Conservation (phyloP, 23 tunicate species). For the Trididemnum miniatum region DNA sequence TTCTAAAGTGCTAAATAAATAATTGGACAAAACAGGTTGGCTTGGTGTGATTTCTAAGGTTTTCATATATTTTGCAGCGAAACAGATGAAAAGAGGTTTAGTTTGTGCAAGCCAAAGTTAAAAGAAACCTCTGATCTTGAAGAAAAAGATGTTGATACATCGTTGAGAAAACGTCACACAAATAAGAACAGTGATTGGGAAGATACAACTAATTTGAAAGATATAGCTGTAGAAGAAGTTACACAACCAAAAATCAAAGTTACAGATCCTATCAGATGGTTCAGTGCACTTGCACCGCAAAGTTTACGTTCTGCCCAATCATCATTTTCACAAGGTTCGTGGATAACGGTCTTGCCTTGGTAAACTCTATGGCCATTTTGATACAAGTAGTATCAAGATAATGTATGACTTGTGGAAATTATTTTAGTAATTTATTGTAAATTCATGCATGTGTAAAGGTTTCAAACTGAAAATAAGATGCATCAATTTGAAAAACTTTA, state of each 20-base stretch:
- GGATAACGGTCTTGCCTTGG: too few species aligned
- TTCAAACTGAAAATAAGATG: too few species aligned
- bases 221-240: background rate
- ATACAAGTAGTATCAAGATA: too few species aligned
- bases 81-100: background rate
- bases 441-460: too few species aligned
- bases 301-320: constrained; percentile 53
- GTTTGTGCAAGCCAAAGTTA: background rate
- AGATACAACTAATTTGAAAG: background rate
- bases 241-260: background rate
- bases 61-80: too few species aligned
- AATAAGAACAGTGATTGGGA: background rate
- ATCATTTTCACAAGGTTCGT: constrained; percentile 52
- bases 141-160: background rate
- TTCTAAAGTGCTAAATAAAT: too few species aligned
- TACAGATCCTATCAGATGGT: constrained; percentile 59
- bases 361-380: too few species aligned
- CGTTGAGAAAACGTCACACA: background rate
- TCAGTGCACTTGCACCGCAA: constrained; percentile 64
- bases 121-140: background rate
- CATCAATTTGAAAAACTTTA: too few species aligned
- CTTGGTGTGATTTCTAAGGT: too few species aligned
- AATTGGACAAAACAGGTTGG: too few species aligned
- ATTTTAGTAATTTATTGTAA: too few species aligned
- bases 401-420: too few species aligned